Conservation (phyloP, 2,797 vertebrate genomes). For the Columba guinea region DNA sequence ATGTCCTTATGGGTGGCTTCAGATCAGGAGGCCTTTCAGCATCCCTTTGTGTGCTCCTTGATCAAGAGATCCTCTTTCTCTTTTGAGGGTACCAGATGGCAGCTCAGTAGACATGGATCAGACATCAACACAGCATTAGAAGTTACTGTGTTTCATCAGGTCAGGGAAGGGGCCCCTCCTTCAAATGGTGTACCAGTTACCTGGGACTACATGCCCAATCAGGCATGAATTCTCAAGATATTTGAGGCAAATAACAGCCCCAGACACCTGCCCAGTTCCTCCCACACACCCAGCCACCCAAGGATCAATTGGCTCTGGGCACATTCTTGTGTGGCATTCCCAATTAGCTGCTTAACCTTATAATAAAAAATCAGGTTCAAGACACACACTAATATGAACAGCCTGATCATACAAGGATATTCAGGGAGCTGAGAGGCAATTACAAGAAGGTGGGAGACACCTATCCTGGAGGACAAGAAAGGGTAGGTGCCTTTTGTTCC, state of each 20-base stretch:
- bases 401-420: not conserved
- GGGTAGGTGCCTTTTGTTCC: not conserved
- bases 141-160: not conserved
- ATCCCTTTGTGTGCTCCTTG: not conserved
- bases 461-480: not conserved
- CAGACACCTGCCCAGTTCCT: not conserved
- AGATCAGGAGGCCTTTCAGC: not conserved
- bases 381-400: not conserved
- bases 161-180: not conserved
- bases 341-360: not conserved
- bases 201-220: not conserved
- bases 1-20: not conserved
- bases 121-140: not conserved
- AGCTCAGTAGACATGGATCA: not conserved
- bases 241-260: not conserved
- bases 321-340: not conserved
- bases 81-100: not conserved
- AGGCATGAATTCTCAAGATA: not conserved
- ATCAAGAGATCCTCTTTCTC: not conserved
- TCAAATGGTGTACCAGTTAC: not conserved
- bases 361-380: not conserved
- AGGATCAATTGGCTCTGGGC: rapidly evolving
- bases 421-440: not conserved
- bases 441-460: not conserved
- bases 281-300: not conserved